Percentiles rank a stretch among this genome's conserved stretches.
Evolutionary conservation across 2,113 vertebrate species (phyloP).

Genomic region (Anseranas semipalmata): DNA sequence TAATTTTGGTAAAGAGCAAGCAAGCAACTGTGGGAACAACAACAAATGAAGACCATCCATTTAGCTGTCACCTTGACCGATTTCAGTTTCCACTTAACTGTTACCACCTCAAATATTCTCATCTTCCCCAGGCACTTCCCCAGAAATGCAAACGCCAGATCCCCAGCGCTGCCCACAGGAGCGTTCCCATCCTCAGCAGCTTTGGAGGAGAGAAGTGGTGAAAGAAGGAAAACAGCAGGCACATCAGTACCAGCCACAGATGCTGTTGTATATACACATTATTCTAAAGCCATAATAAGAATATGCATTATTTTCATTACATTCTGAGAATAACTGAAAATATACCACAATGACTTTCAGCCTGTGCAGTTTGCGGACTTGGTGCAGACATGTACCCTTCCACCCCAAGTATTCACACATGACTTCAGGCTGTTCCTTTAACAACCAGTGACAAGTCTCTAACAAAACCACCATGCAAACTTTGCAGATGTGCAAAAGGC

Average conservation of each 20-base stretch:
- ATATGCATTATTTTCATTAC: neutral
- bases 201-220: accelerated
- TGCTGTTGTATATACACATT: no score
- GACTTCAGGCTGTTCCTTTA: neutral
- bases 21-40: neutral
- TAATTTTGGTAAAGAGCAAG: neutral
- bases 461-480: neutral
- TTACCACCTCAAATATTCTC: neutral
- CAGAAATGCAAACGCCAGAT: neutral
- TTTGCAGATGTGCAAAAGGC: neutral
- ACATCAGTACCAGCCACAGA: neutral
- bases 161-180: neutral
- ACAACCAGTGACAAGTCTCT: neutral
- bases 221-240: neutral
- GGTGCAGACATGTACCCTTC: neutral
- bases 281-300: neutral
- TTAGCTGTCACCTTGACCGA: neutral
- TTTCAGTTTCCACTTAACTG: neutral
- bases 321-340: neutral
- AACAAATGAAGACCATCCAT: neutral
- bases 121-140: neutral
- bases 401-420: neutral
- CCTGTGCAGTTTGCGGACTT: neutral
- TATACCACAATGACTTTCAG: neutral
- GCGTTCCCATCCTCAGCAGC: neutral